Evolutionary conservation across 2,113 vertebrate species (phyloP).

Genomic region (Turdus rufiventris): DNA sequence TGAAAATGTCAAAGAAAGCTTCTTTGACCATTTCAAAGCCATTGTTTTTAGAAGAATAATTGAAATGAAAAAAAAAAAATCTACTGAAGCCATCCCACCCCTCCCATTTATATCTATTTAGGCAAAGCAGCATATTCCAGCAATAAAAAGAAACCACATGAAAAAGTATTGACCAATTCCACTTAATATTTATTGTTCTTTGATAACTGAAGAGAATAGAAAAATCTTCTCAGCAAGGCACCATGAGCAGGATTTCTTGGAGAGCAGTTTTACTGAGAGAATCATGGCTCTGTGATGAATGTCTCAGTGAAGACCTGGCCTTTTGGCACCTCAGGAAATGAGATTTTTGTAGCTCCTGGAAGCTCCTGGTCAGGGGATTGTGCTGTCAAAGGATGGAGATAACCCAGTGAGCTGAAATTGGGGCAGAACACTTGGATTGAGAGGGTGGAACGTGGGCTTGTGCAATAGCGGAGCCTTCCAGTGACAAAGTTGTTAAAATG

Average conservation of each 20-base stretch:
- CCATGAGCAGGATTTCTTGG: slow-evolving; percentile 18
- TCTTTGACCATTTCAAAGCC: slow-evolving; percentile 49
- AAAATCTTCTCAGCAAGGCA: background rate
- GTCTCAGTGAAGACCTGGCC: background rate
- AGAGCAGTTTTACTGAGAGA: background rate
- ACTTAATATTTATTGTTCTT: slow-evolving; percentile 33
- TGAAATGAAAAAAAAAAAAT: slow-evolving; percentile 29
- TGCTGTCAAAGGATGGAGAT: background rate
- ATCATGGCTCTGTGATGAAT: background rate
- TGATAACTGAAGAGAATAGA: slow-evolving; percentile 36
- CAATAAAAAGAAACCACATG: slow-evolving; percentile 40
- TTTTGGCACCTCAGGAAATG: background rate
- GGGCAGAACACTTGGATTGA: background rate
- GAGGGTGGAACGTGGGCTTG: background rate
- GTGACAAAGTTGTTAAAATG: background rate
- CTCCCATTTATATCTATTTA: slow-evolving; percentile 31
- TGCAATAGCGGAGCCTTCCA: background rate
- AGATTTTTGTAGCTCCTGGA: background rate
- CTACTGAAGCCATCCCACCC: background rate
- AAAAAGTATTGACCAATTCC: slow-evolving; percentile 24
- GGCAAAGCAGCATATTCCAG: background rate
- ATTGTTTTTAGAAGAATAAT: slow-evolving; percentile 42
- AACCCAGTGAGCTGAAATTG: background rate
- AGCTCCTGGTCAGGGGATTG: background rate
- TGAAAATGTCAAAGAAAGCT: slow-evolving; percentile 10